Conservation (phyloP, 2,113 vertebrate genomes). For the Crotalus viridis region DNA sequence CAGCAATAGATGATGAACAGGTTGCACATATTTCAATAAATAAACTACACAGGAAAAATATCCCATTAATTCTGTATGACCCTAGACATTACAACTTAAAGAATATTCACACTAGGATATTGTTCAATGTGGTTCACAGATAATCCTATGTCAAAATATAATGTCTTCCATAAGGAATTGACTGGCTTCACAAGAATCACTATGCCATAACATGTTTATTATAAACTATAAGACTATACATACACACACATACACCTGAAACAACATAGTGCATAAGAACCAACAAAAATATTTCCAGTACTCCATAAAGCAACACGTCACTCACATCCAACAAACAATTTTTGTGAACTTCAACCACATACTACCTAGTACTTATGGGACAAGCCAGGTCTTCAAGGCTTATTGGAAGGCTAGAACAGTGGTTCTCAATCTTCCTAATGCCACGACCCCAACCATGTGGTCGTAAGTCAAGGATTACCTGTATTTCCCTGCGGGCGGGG, state of each 20-base stretch:
- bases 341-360: not conserved
- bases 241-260: not conserved
- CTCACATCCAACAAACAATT: not conserved
- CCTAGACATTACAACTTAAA: not conserved
- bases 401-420: not conserved
- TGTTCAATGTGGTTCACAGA: constrained; percentile 10
- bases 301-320: not conserved
- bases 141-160: not conserved
- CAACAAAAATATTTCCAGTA: not conserved
- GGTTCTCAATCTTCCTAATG: too few relatives aligned
- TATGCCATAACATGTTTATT: not conserved
- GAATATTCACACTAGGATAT: not conserved
- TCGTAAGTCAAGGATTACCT: too few relatives aligned
- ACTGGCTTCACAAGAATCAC: not conserved
- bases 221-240: not conserved
- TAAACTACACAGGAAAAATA: not conserved
- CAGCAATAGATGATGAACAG: not conserved
- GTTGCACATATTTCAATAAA: not conserved
- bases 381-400: not conserved
- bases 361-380: not conserved
- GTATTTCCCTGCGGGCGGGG: too few relatives aligned
- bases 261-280: not conserved
- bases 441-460: too few relatives aligned
- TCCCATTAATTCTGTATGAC: not conserved
- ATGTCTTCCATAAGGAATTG: not conserved